Evolutionary conservation across 1,140 invertebrate species (phyloP).

Genomic region (Listronotus oregonensis): DNA sequence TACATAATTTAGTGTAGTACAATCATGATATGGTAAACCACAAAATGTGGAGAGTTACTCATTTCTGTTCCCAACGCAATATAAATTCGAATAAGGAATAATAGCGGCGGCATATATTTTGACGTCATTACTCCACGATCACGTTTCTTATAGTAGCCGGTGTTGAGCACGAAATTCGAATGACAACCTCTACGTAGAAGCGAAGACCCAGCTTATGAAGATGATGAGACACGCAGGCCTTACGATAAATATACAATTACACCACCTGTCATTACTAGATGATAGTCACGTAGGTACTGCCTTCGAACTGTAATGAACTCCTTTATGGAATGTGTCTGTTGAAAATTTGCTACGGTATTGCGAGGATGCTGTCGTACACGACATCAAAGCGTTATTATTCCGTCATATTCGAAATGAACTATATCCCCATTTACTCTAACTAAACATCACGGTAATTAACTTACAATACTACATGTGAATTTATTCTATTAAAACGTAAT

Average conservation of each 20-base stretch:
- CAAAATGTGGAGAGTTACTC: constrained; percentile 34
- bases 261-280: constrained; percentile 44
- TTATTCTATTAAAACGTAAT: constrained; percentile 20
- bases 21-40: constrained; percentile 44
- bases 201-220: constrained; percentile 36
- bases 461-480: constrained; percentile 13
- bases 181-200: constrained; percentile 47
- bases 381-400: constrained; percentile 32
- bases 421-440: constrained; percentile 21
- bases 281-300: constrained; percentile 46
- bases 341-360: constrained; percentile 34
- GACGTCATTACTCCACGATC: constrained; percentile 51
- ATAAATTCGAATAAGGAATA: constrained; percentile 47
- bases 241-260: constrained; percentile 50
- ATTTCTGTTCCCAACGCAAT: constrained; percentile 40
- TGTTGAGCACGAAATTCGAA: constrained; percentile 51
- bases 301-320: constrained; percentile 44
- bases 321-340: constrained; percentile 43
- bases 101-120: constrained; percentile 48
- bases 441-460: constrained; percentile 27
- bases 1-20: constrained; percentile 27
- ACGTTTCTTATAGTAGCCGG: constrained; percentile 54
- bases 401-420: constrained; percentile 28
- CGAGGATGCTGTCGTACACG: constrained; percentile 30
- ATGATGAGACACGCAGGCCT: constrained; percentile 42